Evolutionary conservation across 2,113 vertebrate genomes (phyloP).

Genomic region (Drymodes brunneopygia): DNA sequence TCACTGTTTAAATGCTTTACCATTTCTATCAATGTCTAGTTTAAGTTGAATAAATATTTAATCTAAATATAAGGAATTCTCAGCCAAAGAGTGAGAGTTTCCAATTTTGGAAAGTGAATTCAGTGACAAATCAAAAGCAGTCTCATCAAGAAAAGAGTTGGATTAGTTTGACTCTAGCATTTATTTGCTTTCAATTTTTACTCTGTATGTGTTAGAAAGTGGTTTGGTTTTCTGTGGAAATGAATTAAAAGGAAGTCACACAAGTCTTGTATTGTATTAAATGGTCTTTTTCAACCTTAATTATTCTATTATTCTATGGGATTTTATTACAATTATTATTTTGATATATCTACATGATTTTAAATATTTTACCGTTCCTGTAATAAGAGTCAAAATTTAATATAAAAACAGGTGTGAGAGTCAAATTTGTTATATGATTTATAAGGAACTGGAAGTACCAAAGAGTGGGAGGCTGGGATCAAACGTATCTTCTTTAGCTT

Average conservation of each 20-base stretch:
- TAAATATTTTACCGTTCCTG: background rate
- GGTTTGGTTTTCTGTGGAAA: background rate
- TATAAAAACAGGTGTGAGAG: background rate
- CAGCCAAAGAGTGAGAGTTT: background rate
- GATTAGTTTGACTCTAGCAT: background rate
- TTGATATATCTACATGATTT: background rate
- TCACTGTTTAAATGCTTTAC: background rate
- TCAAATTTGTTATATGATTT: background rate
- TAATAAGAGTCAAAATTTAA: background rate
- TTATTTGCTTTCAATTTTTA: background rate
- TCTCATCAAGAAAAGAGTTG: background rate
- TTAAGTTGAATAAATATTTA: background rate
- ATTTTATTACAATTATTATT: background rate
- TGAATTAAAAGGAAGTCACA: background rate
- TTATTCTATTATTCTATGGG: background rate
- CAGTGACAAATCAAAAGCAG: background rate
- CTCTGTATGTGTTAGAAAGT: background rate
- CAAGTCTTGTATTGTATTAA: background rate
- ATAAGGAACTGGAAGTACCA: background rate
- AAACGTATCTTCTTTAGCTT: background rate
- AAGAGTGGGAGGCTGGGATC: background rate
- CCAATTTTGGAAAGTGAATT: background rate
- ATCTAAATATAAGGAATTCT: background rate
- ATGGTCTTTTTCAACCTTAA: background rate
- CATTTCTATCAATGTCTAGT: background rate